Base-by-base conservation (phyloP, 1,140 invertebrate genomes). In the Papilio polytes region DNA sequence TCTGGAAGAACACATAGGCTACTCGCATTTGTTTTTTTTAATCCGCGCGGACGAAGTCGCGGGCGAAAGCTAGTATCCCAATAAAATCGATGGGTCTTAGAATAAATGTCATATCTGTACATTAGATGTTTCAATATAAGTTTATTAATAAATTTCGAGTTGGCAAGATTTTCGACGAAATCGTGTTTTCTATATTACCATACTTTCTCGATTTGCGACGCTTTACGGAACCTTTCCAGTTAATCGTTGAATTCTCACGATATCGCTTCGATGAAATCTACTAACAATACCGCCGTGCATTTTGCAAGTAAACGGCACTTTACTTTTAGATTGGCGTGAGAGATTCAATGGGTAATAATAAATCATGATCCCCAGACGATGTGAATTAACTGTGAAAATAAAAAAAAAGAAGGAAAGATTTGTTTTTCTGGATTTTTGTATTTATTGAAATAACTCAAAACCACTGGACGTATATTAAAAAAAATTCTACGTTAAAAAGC, bases 201-300 rank as follows among this genome's bases (percentile, higher is more conserved):
- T 63, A 63, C 22, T 26, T 15, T 63, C 22, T 63, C 22, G 59
- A 63, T 63, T 63, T 10, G n/a, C 56, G 22, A 63, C 59, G 22
- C 63, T 70, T 70, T 31, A 70, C 13, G 20, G 20, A 12, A 31
- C 63, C 63, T 70, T 70, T 70, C 63, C 63, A 70, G 63, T 70
- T 7, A 70, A 31, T 13, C 26, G 63, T 70, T 70, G 12, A 31
- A 31, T 70, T 70, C 63, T 70, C 63, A 70, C 63, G 26, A 70
- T 70, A 70, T 70, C 63, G 22, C 63, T 70, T 31, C 63, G 63
- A 70, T 70, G 63, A 70, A 70, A 70, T 70, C 63, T 31, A 31
- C 26, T 26, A 26, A 63, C 59, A 36, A 70, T 70, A 15, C 63
- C 26, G 26, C 26, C 59, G 59, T 63, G 20, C 10, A 63, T 70